A percentile compares a stretch with the other conserved stretches of the same genome.
Conservation (phyloP, 2,797 vertebrate genomes). For the Rhinophrynus dorsalis region DNA sequence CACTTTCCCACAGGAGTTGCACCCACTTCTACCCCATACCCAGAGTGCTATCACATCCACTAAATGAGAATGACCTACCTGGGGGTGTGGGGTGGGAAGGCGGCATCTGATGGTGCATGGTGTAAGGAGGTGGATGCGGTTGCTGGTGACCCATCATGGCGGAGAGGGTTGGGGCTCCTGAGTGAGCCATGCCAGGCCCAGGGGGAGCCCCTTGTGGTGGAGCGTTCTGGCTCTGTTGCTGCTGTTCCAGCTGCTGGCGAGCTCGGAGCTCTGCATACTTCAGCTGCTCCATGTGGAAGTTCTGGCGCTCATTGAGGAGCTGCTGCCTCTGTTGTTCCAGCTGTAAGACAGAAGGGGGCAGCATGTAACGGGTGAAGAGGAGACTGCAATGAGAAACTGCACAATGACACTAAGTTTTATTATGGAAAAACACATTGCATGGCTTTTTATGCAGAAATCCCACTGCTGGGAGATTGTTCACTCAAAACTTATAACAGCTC, state of each 20-base stretch:
- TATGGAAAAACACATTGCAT: too few species aligned
- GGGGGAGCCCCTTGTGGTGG: conserved; percentile 64
- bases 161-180: conserved; percentile 65
- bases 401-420: too few species aligned
- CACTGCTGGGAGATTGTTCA: too few species aligned
- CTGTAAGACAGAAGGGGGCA: conserved; percentile 56
- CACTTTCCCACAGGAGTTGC: too few species aligned
- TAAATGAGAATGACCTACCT: too few species aligned
- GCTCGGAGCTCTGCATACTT: conserved; percentile 93
- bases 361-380: neutral
- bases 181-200: conserved; percentile 65
- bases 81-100: conserved; percentile 85
- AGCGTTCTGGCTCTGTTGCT: conserved; percentile 69
- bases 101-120: conserved; percentile 90
- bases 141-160: conserved; percentile 66
- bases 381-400: neutral
- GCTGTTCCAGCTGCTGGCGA: conserved; percentile 95
- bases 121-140: conserved; percentile 81
- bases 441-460: too few species aligned
- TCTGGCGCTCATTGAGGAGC: conserved; percentile 92
- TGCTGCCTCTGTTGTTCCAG: conserved; percentile 95
- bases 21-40: too few species aligned
- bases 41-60: too few species aligned
- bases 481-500: too few species aligned
- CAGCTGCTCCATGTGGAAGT: conserved; percentile 99